Evolutionary conservation across 2,113 vertebrate species (phyloP), one percentile per base, ranked within the genome.

Genomic region (Engraulis encrasicolus): DNA sequence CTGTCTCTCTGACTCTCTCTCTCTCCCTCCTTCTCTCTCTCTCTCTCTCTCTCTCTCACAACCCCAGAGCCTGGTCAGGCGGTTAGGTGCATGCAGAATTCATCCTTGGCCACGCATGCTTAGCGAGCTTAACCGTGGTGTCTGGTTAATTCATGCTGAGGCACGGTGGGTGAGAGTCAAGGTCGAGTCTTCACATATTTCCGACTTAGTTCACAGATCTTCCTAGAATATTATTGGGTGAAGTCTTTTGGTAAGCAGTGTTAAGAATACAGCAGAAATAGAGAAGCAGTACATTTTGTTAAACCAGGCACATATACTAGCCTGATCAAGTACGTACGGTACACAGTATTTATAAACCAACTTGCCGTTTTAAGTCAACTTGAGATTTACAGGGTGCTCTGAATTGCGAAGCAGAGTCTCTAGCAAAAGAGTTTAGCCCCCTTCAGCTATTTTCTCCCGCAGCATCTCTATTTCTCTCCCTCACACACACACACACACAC

Each of bases 331-430:
- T n/a, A n/a, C n/a, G n/a, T n/a, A n/a, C n/a, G n/a, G n/a, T n/a
- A n/a, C 58, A 11, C 23, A 66, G n/a, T 66, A 27, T 66, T 66
- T 66, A 66, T 27, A 66, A 27, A 27, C 23, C 11, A n/a, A 27
- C 58, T 27, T 11, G 23, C n/a, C n/a, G 2, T 66, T 27, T 66
- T 66, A 27, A 66, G 58, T 66, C 58, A 66, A 66, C 58, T 27
- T 31, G 58, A 27, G n/a, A 66, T 66, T 66, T 66, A 23, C n/a
- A 66, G 14, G 58, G 58, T 66, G 58, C 58, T 66, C 58, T 66
- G 9, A 14, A 66, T 27, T 66, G 58, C 23, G 54, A 61, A 23
- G 23, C 58, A 27, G 58, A 2, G 58, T 31, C 58, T 12, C 58
- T 66, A 27, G 9, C 58, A 66, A 31, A 61, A 31, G 2, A 27